A percentile compares a stretch with the other conserved stretches of the same genome.
These are phyloP conservation scores for Drosophila persimilis DNA, from an alignment of 1,140 invertebrate genomes.

Conservation along the genomic window DNA sequence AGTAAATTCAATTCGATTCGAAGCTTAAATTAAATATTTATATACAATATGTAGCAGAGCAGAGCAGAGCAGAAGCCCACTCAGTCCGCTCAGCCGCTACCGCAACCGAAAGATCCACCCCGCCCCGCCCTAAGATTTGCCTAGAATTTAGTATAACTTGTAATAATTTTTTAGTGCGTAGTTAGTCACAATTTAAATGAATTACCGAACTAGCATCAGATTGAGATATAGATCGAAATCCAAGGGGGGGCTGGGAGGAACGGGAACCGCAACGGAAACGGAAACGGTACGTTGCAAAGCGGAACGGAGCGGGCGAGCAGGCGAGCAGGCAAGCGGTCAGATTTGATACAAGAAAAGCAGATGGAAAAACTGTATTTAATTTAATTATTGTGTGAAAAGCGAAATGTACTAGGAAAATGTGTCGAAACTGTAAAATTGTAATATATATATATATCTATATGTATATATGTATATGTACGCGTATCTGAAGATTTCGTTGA, in stretches of 20 bases:
- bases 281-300: conserved; percentile 1
- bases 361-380: conserved; percentile 19
- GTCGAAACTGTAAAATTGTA: conserved; percentile 27
- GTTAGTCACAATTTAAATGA: conserved; percentile 80
- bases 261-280: neutral
- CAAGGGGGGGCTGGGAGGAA: no score
- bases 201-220: conserved; percentile 47
- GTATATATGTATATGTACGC: neutral
- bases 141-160: conserved; percentile 42
- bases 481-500: neutral
- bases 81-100: neutral
- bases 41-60: conserved; percentile 29
- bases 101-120: neutral
- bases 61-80: neutral
- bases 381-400: neutral
- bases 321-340: neutral
- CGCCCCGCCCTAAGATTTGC: conserved; percentile 6
- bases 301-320: conserved; percentile 6
- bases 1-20: conserved; percentile 52
- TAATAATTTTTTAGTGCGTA: conserved; percentile 62
- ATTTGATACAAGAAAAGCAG: conserved; percentile 2
- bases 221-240: conserved; percentile 5
- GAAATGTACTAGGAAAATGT: conserved; percentile 19
- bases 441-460: conserved; percentile 1
- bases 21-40: conserved; percentile 62